Conservation (phyloP, 2,113 vertebrate species). For the Synodontis membranacea region DNA sequence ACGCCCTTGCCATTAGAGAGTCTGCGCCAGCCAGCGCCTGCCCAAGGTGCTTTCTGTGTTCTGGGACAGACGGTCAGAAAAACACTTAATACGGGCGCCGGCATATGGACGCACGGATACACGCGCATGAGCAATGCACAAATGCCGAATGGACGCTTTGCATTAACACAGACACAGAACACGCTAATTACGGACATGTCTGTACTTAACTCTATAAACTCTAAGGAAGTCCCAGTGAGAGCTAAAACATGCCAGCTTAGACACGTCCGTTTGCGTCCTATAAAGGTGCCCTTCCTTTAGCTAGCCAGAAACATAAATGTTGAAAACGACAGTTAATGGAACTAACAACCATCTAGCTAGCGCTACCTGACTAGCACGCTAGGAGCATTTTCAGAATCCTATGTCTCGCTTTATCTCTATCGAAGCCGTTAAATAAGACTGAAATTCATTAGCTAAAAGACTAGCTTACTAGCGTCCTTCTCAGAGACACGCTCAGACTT, state of each 20-base stretch:
- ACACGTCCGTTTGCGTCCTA: not conserved
- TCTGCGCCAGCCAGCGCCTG: conserved; percentile 61
- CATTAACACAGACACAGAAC: not conserved
- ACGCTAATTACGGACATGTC: not conserved
- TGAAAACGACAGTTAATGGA: not conserved
- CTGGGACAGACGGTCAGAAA: conserved; percentile 44
- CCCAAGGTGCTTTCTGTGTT: conserved; percentile 69
- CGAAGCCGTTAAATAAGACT: no score
- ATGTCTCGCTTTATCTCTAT: no score
- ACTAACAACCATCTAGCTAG: no score
- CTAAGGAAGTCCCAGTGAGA: not conserved
- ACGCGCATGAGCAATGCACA: not conserved
- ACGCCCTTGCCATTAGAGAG: conserved; percentile 68
- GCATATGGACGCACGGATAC: not conserved
- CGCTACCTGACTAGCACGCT: not conserved
- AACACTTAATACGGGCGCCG: not conserved
- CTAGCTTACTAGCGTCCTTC: not conserved
- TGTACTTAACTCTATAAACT: not conserved
- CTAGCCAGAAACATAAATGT: not conserved
- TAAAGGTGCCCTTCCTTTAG: not conserved
- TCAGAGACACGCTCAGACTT: not conserved
- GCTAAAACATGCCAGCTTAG: not conserved
- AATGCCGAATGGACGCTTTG: not conserved
- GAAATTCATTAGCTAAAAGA: no score
- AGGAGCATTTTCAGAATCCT: not conserved